These are phyloP conservation scores for Caracal caracal DNA, from an alignment of 2,113 vertebrate genomes.

Conservation along the genomic window DNA sequence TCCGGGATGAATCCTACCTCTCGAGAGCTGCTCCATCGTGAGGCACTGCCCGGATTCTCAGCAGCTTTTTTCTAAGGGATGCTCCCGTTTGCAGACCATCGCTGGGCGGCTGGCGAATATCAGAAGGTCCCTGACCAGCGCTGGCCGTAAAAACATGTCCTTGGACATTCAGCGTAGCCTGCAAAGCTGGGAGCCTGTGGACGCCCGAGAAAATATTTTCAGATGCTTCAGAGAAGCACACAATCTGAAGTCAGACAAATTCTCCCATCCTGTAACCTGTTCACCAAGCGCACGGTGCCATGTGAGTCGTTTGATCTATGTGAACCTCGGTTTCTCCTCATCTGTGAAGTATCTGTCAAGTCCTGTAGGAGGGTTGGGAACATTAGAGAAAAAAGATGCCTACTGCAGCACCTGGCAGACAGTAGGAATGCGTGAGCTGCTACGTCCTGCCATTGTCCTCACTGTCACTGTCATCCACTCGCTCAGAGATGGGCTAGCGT, in stretches of 20 bases:
- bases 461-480: accelerated
- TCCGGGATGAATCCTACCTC: neutral
- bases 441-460: neutral
- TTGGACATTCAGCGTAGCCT: neutral
- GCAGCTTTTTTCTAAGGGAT: neutral
- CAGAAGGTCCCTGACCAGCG: accelerated
- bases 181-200: neutral
- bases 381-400: neutral
- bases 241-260: neutral
- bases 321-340: neutral
- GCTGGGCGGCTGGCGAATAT: accelerated
- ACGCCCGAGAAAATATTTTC: accelerated
- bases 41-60: neutral
- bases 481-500: neutral
- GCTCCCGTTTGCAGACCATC: neutral
- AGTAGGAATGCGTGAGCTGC: accelerated
- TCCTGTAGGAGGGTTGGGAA: accelerated
- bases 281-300: neutral
- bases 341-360: neutral
- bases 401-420: accelerated
- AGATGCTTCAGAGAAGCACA: neutral
- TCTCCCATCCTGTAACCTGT: neutral
- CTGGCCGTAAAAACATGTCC: accelerated
- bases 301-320: accelerated
- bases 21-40: neutral